Evolutionary conservation across 2,113 vertebrate genomes (phyloP).

Genomic region (Podiceps cristatus): DNA sequence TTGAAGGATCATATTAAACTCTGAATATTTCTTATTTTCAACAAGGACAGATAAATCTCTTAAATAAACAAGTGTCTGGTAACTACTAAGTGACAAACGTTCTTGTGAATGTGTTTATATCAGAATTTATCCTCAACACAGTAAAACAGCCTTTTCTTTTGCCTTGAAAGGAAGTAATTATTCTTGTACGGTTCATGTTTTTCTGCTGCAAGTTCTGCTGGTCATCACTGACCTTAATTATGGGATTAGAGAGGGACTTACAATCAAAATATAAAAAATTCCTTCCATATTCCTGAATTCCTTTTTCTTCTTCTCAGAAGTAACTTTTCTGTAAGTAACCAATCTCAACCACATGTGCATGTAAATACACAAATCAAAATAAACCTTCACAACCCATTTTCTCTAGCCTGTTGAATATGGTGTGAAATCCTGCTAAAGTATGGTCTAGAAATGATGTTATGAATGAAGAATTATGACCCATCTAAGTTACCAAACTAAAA

Average conservation of each 20-base stretch:
- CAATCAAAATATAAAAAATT: not conserved
- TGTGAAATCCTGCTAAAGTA: not conserved
- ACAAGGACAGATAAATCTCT: not conserved
- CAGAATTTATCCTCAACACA: not conserved
- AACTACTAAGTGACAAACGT: not conserved
- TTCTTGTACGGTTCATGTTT: not conserved
- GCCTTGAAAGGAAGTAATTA: constrained; percentile 15
- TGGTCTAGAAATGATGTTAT: not conserved
- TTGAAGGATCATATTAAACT: not conserved
- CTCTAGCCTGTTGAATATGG: not conserved
- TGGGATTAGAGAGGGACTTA: not conserved
- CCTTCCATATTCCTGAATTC: not conserved
- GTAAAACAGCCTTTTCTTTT: not conserved
- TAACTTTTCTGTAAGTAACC: not conserved
- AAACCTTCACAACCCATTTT: not conserved
- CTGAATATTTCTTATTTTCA: not conserved
- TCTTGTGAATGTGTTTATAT: not conserved
- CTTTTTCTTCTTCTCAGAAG: not conserved
- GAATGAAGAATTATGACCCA: not conserved
- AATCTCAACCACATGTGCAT: not conserved
- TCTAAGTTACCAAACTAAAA: not conserved
- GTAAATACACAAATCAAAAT: not conserved
- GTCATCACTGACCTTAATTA: not conserved
- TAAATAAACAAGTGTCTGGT: constrained; percentile 18
- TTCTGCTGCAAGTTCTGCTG: not conserved